Conservation (phyloP, 1,140 invertebrate species). For the Arion vulgaris region DNA sequence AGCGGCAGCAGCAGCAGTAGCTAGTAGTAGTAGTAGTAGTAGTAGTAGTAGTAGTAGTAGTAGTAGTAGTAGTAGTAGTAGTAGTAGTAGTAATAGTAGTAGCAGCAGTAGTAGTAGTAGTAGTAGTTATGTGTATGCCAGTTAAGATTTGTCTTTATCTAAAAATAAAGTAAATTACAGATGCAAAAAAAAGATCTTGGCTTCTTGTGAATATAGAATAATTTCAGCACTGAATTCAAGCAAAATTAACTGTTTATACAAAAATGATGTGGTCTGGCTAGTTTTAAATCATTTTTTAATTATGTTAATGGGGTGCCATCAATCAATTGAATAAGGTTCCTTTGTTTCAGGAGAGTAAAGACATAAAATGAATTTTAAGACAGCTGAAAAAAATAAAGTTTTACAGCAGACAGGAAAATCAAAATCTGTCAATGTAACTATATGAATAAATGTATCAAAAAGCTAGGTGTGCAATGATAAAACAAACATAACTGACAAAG, state of each 20-base stretch:
- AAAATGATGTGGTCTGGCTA: too few species aligned
- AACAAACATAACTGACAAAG: conserved; percentile 15
- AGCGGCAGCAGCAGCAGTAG: too few species aligned
- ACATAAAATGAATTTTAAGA: conserved; percentile 4
- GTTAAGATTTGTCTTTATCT: too few species aligned
- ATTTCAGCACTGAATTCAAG: background rate
- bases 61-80: too few species aligned
- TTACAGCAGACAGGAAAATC: background rate
- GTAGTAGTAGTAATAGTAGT: too few species aligned
- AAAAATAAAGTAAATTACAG: background rate
- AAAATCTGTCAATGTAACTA: background rate
- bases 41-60: too few species aligned
- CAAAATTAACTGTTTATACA: background rate
- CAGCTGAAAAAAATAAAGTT: background rate
- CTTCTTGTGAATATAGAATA: background rate
- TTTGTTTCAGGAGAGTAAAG: background rate
- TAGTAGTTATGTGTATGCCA: too few species aligned
- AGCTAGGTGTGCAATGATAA: conserved; percentile 15
- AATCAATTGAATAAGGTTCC: background rate
- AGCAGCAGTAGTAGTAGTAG: too few species aligned
- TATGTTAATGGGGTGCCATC: background rate
- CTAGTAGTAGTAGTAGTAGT: too few species aligned
- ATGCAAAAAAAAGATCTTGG: background rate
- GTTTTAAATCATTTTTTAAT: background rate
- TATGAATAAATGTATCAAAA: conserved; percentile 7